Conservation (phyloP, 2,797 vertebrate genomes). For the Dendrocincla tyrannina region DNA sequence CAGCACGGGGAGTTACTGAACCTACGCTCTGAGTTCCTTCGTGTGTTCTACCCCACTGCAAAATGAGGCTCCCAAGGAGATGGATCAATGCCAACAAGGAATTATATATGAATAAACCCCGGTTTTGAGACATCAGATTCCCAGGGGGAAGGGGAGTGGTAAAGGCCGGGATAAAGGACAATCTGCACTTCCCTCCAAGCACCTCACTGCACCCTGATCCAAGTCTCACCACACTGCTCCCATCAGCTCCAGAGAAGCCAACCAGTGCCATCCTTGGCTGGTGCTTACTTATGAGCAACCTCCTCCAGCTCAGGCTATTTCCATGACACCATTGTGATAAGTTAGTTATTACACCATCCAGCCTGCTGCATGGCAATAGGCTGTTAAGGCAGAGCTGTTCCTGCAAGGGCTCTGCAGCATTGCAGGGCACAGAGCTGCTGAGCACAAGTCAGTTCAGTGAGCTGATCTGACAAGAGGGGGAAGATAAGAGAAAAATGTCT, state of each 20-base stretch:
- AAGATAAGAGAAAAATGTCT: background rate
- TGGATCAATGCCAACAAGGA: background rate
- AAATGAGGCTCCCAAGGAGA: background rate
- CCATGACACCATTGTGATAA: too few relatives aligned
- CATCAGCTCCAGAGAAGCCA: background rate
- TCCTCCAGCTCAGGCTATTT: background rate
- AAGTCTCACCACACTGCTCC: fast-evolving
- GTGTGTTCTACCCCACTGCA: fast-evolving
- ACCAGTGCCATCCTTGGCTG: background rate
- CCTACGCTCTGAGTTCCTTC: too few relatives aligned
- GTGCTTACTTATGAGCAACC: fast-evolving
- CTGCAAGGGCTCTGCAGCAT: background rate
- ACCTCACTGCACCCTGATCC: background rate
- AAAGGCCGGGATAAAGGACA: background rate
- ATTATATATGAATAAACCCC: fast-evolving
- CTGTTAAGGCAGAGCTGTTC: background rate
- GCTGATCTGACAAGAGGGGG: background rate
- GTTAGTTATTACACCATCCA: background rate
- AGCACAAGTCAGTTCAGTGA: background rate
- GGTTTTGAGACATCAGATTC: background rate
- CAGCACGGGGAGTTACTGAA: fast-evolving
- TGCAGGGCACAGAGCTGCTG: background rate
- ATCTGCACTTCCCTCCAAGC: background rate
- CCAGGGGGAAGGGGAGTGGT: fast-evolving
- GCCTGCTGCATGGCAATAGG: background rate